phyloP scores from a whole-genome alignment of 2,113 vertebrate species.

The Hypocryptadius cinnamomeus region DNA sequence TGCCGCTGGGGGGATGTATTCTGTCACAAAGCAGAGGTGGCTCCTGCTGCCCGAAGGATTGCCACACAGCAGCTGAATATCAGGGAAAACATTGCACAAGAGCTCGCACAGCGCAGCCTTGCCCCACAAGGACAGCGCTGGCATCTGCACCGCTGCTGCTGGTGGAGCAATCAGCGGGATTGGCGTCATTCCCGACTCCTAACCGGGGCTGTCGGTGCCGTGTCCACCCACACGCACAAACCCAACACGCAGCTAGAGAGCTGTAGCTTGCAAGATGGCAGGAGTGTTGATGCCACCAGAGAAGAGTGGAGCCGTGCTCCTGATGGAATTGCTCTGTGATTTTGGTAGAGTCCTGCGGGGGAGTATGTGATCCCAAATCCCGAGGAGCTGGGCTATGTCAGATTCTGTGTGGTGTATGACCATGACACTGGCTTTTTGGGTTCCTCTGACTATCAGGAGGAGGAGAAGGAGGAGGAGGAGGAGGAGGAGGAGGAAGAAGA shows the following conservation, averaged over 20 bases:
- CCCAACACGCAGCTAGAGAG: background rate
- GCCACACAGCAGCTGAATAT: background rate
- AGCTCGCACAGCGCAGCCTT: background rate
- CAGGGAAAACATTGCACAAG: background rate
- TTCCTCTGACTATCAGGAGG: background rate
- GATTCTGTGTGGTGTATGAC: slow-evolving; percentile 83
- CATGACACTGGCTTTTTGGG: slow-evolving; percentile 53
- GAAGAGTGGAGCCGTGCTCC: background rate
- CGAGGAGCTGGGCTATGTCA: slow-evolving; percentile 74
- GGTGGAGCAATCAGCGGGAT: background rate
- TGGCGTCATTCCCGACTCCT: background rate
- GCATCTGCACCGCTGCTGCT: background rate
- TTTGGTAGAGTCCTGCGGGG: slow-evolving; percentile 60
- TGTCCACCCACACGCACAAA: background rate
- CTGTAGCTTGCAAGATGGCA: background rate
- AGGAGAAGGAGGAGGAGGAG: background rate
- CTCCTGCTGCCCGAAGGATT: background rate
- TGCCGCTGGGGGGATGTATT: background rate
- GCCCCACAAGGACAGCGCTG: background rate
- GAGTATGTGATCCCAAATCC: slow-evolving; percentile 66
- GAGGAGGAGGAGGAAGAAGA: background rate
- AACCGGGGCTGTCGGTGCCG: background rate
- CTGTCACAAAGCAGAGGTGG: background rate
- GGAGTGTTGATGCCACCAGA: background rate
- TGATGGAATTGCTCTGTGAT: background rate